Conservation (phyloP, 2,113 vertebrate species). For the Coryphaenoides rupestris region DNA sequence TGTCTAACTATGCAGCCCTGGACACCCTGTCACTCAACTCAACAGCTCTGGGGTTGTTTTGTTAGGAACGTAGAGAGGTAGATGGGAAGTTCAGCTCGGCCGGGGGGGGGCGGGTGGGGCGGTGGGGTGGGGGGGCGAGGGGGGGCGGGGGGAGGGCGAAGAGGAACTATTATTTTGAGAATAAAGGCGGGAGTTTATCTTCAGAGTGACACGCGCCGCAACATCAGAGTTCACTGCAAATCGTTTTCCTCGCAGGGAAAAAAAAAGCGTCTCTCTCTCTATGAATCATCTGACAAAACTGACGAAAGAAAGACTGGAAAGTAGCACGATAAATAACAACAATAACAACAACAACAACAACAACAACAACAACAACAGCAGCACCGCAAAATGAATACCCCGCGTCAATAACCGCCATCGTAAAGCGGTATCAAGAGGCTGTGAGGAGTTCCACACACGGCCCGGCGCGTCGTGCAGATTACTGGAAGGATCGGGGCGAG, state of each 20-base stretch:
- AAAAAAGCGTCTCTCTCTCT: not conserved
- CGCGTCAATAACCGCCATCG: not conserved
- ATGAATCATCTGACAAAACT: not conserved
- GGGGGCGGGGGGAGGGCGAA: too few species aligned
- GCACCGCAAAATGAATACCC: too few species aligned
- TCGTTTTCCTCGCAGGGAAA: not conserved
- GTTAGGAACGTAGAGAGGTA: not conserved
- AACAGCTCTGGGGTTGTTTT: too few species aligned
- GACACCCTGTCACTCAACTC: constrained; percentile 72
- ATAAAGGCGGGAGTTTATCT: not conserved
- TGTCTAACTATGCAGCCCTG: constrained; percentile 8
- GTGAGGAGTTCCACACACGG: constrained; percentile 37
- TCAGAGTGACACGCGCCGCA: not conserved
- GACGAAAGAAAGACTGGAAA: not conserved
- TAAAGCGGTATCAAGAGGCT: not conserved
- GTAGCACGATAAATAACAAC: too few species aligned
- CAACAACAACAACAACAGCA: too few species aligned
- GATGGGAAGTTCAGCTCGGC: not conserved
- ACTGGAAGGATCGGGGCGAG: constrained; percentile 52
- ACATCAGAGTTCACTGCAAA: not conserved
- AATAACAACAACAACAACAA: too few species aligned
- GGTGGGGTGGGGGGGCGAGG: too few species aligned
- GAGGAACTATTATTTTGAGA: not conserved
- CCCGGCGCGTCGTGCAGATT: constrained; percentile 59
- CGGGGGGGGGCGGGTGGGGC: too few species aligned